Base-by-base conservation (phyloP, 2,888 invertebrate species). In the Synanthedon tipuliformis region DNA sequence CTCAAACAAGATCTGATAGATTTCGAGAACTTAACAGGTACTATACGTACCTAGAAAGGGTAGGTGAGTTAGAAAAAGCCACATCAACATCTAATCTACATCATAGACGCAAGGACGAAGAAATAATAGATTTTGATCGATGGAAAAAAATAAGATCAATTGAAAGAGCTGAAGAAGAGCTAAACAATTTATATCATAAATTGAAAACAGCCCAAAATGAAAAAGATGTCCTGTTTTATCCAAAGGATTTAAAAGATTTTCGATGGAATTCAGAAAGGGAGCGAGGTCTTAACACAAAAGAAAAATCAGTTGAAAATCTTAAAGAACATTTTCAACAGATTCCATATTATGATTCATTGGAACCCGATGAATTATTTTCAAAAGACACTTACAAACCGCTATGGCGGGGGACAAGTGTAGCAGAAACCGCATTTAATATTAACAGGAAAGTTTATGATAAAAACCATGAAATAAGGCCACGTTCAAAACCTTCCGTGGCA, bases 281-380 rank as follows among this genome's bases (percentile, higher is more conserved):
- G 68, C 88, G 92, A 59, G 94, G 95, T 0, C 80, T 97, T 41
- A 89, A 93, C 64, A 90, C 92, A 45, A 95, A 94, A 73, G 95
- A 96, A 72, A 93, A 94, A 69, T 96, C 96, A 0, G 95, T 97
- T 0, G 94, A 95, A 74, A 94, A 97, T 76, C 89, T 97, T 10
- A 91, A 92, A 63, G 92, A 93, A 57, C 91, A 92, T 65, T 94
- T 95, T 64, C 91, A 91, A 66, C 91, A 90, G 66, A 80, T 92
- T 54, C 84, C 89, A 51, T 81, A 87, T 12, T 88, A 89, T 57
- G 88, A 82, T 79, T 89, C 61, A 57, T 76, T 64, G 81, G 90
- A 69, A 68, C 55, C 65, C 56, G 88, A 65, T 63, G 79, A 55
- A 78, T 75, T 78, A 12, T 78, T 82, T 7, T 78, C 78, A 23